Base-by-base conservation (phyloP, 2,888 invertebrate species). In the Pterostichus madidus region DNA sequence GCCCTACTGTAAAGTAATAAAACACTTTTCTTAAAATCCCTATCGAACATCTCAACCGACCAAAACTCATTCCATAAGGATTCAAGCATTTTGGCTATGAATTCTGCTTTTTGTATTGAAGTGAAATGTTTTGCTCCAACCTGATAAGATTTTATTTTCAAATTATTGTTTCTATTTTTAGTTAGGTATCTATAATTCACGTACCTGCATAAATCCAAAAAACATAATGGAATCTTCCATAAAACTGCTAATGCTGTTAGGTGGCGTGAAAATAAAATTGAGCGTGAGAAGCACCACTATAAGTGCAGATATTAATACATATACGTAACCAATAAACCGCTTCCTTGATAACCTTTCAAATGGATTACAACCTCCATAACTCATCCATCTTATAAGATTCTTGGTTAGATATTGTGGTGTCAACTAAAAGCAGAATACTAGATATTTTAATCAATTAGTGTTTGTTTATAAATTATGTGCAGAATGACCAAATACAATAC, bases 131-230 rank as follows among this genome's bases (percentile, higher is more conserved):
- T 56, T 17, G 64, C 5, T 13, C 13, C 13, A 64, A 64, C 13
- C 64, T 64, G 13, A 2, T 13, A 64, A 39, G 5, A 39, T 5
- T 3, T 24, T 24, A 1, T 24, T 24, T 24, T 24, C 24, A 3
- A 24, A 24, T 24, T 3, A 1, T 2, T 24, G 3, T 24, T 24
- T 24, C 1, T 24, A 24, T 24, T 24, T 24, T 24, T 24, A 24
- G 3, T 24, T 2, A 24, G 4, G 49, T 49, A 49, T 8, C 4
- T 6, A 49, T 49, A 5, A 59, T 13, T 8, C 5, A 13, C 15
- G n/a, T 64, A 71, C 71, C 39, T 71, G 71, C 8, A 71, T 6
- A 13, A 71, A 71, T n/a, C 71, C 71, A 0, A 71, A 7, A 71
- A 71, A 2, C 15, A 15, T 71, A 17, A 71, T 44, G 13, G 71